Percentiles rank a stretch among this genome's conserved stretches.
phyloP scores from a whole-genome alignment of 2,888 invertebrate species.

The Lampropteryx suffumata region DNA sequence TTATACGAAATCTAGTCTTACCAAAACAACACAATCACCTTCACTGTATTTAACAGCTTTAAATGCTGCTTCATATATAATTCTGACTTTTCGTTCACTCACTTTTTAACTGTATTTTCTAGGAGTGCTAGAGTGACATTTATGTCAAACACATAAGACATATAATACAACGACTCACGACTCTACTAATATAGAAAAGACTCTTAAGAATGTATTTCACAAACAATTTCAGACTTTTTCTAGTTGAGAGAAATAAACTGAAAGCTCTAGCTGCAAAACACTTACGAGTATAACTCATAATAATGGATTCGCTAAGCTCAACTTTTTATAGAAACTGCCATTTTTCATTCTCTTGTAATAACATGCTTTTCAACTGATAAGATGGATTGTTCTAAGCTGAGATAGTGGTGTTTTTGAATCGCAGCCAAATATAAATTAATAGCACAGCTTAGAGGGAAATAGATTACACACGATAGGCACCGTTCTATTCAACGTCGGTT shows the following conservation, averaged over 20 bases:
- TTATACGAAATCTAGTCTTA: too few relatives aligned
- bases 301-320: slow-evolving; percentile 30
- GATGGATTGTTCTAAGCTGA: slow-evolving; percentile 25
- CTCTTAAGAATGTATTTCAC: slow-evolving; percentile 4
- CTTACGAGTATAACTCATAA: slow-evolving; percentile 28
- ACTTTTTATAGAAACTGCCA: slow-evolving; percentile 27
- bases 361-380: slow-evolving; percentile 28
- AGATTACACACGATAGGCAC: not conserved
- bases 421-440: slow-evolving; percentile 17
- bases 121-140: too few relatives aligned
- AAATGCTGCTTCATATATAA: not conserved
- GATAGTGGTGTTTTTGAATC: slow-evolving; percentile 18
- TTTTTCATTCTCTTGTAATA: slow-evolving; percentile 33
- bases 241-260: slow-evolving; percentile 14
- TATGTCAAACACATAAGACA: too few relatives aligned
- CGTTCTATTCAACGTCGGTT: not conserved
- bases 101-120: too few relatives aligned
- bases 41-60: not conserved
- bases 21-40: too few relatives aligned
- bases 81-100: not conserved
- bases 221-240: slow-evolving; percentile 5
- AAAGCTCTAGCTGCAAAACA: slow-evolving; percentile 21
- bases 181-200: too few relatives aligned
- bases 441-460: not conserved
- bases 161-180: too few relatives aligned